Conservation (phyloP, 1,140 invertebrate species). For the Octopus sinensis region DNA sequence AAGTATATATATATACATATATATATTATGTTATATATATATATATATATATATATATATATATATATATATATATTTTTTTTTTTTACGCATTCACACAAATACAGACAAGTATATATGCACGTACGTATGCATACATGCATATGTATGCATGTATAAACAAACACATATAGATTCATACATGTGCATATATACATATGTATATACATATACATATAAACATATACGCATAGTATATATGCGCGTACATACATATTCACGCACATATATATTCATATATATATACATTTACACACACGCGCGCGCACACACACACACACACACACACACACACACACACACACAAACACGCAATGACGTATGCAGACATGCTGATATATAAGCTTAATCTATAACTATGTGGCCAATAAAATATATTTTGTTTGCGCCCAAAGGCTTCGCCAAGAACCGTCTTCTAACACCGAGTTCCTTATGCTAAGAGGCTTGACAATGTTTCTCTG, state of each 20-base stretch:
- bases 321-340: too few species aligned
- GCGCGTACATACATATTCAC: neutral
- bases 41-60: neutral
- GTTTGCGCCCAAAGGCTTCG: too few species aligned
- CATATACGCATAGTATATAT: neutral
- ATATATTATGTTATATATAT: too few species aligned
- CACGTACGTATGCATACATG: neutral
- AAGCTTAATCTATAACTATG: too few species aligned
- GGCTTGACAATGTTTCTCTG: too few species aligned
- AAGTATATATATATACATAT: too few species aligned
- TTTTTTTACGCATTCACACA: neutral
- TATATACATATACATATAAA: too few species aligned
- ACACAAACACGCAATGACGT: too few species aligned
- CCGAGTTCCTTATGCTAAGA: too few species aligned
- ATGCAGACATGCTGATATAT: too few species aligned
- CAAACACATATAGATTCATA: neutral
- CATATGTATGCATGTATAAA: neutral
- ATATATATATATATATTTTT: neutral
- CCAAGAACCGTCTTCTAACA: too few species aligned
- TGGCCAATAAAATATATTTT: too few species aligned
- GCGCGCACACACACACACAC: neutral
- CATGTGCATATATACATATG: neutral
- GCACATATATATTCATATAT: neutral
- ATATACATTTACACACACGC: neutral
- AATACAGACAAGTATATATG: neutral